Base-by-base conservation (phyloP, 1,140 invertebrate genomes). In the Nylanderia fulva region DNA sequence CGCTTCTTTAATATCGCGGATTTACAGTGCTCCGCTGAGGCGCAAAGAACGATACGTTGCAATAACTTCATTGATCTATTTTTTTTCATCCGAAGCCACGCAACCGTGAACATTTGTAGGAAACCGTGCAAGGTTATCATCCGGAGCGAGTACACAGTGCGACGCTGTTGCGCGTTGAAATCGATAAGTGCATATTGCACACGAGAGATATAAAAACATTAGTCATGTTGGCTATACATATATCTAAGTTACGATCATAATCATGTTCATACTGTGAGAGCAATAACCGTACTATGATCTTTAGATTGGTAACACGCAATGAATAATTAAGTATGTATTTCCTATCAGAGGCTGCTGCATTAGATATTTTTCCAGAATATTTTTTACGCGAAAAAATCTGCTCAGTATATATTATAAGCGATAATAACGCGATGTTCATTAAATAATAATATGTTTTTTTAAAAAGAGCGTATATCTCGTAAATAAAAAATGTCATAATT, bases 151-250 rank as follows among this genome's bases (percentile, higher is more conserved):
- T 39, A 48, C 45, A 48, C 45, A 18, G 18, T 15, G 61, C 33
- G 48, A 79, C 61, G 66, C 66, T 80, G 77, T 80, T 58, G 77
- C 77, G 52, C 66, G 64, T 80, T 29, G 33, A 82, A 82, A 82
- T 82, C 77, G 66, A 82, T 82, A 82, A 82, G 36, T 52, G 52
- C 77, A 58, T 52, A 52, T 72, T 68, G 45, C 56, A 33, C 76
- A 48, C 77, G 52, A 58, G 24, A 58, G 52, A 82, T 58, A 58
- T 58, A 82, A 60, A 72, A 82, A 72, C 66, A 58, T 72, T 82
- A 42, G 21, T 52, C 64, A 48, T 9, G 33, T 27, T 54, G 45
- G 27, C 58, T 56, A 56, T 60, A 39, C 24, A n/a, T n/a, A n/a
- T n/a, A n/a, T n/a, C 45, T 36, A 5, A 58, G 64, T 33, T 45